Conservation (phyloP, 2,113 vertebrate species). For the Peucedramus taeniatus region DNA sequence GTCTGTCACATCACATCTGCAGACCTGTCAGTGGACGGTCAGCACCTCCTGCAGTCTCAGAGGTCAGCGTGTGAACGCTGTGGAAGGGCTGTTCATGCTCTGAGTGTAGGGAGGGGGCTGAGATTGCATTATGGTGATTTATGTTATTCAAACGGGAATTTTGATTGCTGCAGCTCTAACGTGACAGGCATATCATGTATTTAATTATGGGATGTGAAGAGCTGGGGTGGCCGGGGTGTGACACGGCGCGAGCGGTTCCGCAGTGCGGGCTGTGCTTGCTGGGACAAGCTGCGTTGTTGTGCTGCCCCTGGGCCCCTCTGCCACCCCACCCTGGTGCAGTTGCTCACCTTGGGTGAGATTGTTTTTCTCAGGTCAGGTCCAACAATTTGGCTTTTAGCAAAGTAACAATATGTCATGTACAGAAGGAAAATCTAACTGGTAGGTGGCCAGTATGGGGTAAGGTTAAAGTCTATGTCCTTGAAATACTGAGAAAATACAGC, state of each 20-base stretch:
- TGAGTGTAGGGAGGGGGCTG: not conserved
- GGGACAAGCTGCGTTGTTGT: rapidly evolving
- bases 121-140: not conserved
- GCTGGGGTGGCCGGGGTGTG: not conserved
- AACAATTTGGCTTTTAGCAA: not conserved
- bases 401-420: not conserved
- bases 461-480: not conserved
- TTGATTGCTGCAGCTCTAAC: not conserved
- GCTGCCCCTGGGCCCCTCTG: not conserved
- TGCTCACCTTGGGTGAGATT: not conserved
- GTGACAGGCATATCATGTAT: not conserved
- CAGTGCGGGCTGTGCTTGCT: rapidly evolving
- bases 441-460: not conserved
- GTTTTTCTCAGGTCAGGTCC: not conserved
- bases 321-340: not conserved
- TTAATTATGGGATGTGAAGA: not conserved
- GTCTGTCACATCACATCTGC: not conserved
- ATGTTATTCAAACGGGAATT: not conserved
- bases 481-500: not conserved
- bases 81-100: not conserved
- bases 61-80: not conserved
- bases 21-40: not conserved
- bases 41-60: not conserved
- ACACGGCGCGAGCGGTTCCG: not conserved
- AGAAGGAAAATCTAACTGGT: not conserved